Base-by-base conservation (phyloP, 2,888 invertebrate species). In the Steinernema carpocapsae region DNA sequence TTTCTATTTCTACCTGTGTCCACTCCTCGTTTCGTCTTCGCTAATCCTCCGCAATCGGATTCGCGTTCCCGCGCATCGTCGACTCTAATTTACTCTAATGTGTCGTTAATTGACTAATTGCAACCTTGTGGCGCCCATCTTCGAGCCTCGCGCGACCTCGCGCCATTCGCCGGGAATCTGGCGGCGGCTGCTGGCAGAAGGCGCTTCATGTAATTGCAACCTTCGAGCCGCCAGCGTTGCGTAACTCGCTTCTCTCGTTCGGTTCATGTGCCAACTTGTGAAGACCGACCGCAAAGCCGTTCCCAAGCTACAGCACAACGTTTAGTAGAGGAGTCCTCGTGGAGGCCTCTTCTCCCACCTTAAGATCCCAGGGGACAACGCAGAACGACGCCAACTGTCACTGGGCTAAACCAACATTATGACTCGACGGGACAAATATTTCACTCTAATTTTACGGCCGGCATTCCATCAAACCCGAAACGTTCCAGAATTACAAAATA, bases 71-170 rank as follows among this genome's bases (percentile, higher is more conserved):
- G 64, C 64, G 37, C 64, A 64, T 64, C 64, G 37, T 32, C 64
- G 64, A 64, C 64, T 64, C 64, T 26, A 64, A 64, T 64, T 64
- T 64, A 64, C 64, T 64, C 26, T 64, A 64, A 64, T 64, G 64
- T 64, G 64, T 64, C 64, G 64, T 29, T 64, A 64, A 64, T 64
- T 64, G 64, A 64, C 64, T 64, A 64, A 64, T 64, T 64, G 64
- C 64, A 64, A 64, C 64, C 64, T 64, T 64, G 26, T 64, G 64
- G n/a, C 64, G 64, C 29, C 64, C 29, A 7, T 26, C 29, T 6
- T 64, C 24, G 17, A 17, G 32, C 48, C 19, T 48, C 17, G 19
- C 26, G 32, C 64, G 32, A 64, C 64, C 64, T 32, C 64, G 64
- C 64, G 64, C 64, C 64, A 64, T 64, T 32, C 64, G 10, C 56